Evolutionary conservation across 2,888 invertebrate species (phyloP), one percentile per base, ranked within the genome.

Genomic region (Lumbricus terrestris): DNA sequence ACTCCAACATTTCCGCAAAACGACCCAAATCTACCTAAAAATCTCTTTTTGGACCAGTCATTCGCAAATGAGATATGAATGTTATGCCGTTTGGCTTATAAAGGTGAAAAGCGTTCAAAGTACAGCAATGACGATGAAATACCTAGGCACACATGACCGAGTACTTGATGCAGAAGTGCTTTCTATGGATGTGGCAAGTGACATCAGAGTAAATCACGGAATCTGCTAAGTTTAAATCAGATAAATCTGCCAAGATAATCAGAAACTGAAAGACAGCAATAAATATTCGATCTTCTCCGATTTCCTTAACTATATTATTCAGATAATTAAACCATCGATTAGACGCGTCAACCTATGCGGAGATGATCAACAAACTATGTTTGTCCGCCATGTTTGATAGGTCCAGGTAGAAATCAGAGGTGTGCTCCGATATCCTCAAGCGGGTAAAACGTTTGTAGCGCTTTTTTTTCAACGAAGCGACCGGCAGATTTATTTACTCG

Each of bases 361-460:
- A 69, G 69, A 69, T 69, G 69, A 29, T 69, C 69, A n/a, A 69
- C 69, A 69, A 69, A 69, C 69, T 69, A 69, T 69, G 69, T n/a
- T n/a, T 69, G 69, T 29, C 85, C 85, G 85, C 85, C 85, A 85
- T 85, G 20, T 85, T 85, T 85, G 37, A 85, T 85, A 34, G 85
- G 37, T 85, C 85, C 85, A 85, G 85, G 85, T 85, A 85, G 85
- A 85, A 85, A 34, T 34, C 15, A 85, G 85, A 85, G 37, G 85
- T 34, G 85, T 85, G 85, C 85, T 8, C 85, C 85, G 34, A 16
- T 85, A 8, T n/a, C 11, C n/a, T 16, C 16, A 8, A 8, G 13
- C 6, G 4, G 29, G 29, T 4, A 29, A 8, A 2, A n/a, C 8
- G 0, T 69, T 29, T 69, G n/a, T 69, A 69, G 69, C 69, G n/a